phyloP scores from a whole-genome alignment of 2,797 vertebrate genomes.

The Sebastes nivosus region DNA sequence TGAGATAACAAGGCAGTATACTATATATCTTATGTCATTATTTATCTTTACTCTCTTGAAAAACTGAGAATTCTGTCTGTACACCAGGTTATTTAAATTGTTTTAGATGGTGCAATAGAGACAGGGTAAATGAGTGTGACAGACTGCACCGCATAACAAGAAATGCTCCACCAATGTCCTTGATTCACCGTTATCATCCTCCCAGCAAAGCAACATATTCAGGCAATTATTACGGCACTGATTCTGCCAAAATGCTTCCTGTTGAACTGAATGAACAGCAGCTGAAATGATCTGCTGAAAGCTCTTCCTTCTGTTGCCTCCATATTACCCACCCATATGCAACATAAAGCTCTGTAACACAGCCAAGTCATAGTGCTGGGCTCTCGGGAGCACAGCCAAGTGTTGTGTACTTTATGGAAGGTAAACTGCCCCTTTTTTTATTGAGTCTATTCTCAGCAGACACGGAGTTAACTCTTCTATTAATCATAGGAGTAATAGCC shows the following conservation, averaged over 20 bases:
- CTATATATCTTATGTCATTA: background rate
- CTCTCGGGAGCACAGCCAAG: conserved; percentile 23
- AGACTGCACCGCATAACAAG: background rate
- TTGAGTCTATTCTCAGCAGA: conserved; percentile 6
- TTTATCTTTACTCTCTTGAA: background rate
- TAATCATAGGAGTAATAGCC: conserved; percentile 3
- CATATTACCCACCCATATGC: conserved; percentile 19
- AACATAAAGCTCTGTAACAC: conserved; percentile 27
- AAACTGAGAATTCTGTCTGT: background rate
- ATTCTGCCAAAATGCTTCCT: conserved; percentile 36
- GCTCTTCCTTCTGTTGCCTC: conserved; percentile 32
- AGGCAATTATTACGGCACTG: conserved; percentile 6
- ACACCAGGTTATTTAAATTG: background rate
- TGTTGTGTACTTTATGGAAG: background rate
- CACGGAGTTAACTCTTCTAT: conserved; percentile 20
- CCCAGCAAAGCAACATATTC: conserved; percentile 12
- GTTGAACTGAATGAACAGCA: conserved; percentile 32
- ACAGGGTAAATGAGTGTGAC: background rate
- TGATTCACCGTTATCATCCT: conserved; percentile 11
- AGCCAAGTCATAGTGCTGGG: background rate
- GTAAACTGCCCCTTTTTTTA: background rate
- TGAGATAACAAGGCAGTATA: background rate
- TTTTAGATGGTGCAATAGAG: background rate
- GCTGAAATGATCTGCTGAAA: conserved; percentile 37
- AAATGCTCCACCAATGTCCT: background rate